A percentile compares a stretch with the other conserved stretches of the same genome.
These are phyloP conservation scores for Melikaiella ostensackeni DNA, from an alignment of 2,888 invertebrate genomes.

Conservation along the genomic window DNA sequence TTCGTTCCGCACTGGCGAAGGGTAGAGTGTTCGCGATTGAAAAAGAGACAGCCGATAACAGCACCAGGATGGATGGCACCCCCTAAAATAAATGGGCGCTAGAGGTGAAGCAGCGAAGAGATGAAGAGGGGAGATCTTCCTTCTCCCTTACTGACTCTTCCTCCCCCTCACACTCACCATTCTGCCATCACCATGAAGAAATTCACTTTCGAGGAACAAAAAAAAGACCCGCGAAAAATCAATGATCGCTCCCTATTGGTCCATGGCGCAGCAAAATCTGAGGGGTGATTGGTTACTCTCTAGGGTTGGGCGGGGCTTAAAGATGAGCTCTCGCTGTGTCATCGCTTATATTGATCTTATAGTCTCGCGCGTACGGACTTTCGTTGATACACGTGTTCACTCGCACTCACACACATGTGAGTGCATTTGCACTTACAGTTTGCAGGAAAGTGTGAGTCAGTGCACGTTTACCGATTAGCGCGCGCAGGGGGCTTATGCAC, in stretches of 20 bases:
- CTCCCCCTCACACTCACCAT: conserved; percentile 45
- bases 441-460: conserved; percentile 40
- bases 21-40: conserved; percentile 36
- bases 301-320: conserved; percentile 71
- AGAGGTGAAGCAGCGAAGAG: conserved; percentile 38
- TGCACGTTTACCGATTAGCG: background rate
- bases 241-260: conserved; percentile 68
- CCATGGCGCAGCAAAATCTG: conserved; percentile 52
- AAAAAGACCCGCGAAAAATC: conserved; percentile 71
- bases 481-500: background rate
- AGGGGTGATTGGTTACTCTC: conserved; percentile 64
- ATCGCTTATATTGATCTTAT: conserved; percentile 76
- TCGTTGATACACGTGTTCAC: conserved; percentile 48
- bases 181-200: conserved; percentile 63
- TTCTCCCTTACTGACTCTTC: conserved; percentile 62
- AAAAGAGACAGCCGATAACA: conserved; percentile 70
- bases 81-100: conserved; percentile 28
- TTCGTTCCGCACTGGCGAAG: conserved; percentile 29
- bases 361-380: conserved; percentile 55
- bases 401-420: conserved; percentile 17
- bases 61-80: conserved; percentile 61
- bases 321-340: conserved; percentile 77
- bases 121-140: conserved; percentile 44
- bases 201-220: conserved; percentile 70
- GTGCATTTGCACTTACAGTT: background rate